Percentiles rank a stretch among this genome's conserved stretches.
These are phyloP conservation scores for Astreopora myriophthalma DNA, from an alignment of 64 coral and sea anemone genomes.

Conservation along the genomic window DNA sequence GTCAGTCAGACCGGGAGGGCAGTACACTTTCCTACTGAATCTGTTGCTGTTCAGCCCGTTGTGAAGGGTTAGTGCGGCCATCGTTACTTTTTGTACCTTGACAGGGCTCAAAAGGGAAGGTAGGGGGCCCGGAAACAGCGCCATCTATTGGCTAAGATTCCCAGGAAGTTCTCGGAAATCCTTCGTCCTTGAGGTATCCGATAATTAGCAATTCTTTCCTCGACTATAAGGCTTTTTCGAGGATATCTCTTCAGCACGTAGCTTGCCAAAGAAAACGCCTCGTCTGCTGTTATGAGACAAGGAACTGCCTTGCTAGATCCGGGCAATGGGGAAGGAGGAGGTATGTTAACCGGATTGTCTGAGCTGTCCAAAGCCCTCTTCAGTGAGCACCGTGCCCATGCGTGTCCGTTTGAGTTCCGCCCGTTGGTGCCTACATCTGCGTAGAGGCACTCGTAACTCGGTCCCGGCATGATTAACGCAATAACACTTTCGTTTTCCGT, in stretches of 20 bases:
- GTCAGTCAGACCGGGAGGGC: conserved; percentile 11
- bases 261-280: conserved; percentile 17
- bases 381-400: conserved; percentile 47
- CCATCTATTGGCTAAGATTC: conserved; percentile 23
- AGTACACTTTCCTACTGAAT: conserved; percentile 9
- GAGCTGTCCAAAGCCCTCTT: neutral
- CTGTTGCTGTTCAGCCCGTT: conserved; percentile 3
- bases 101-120: conserved; percentile 30
- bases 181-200: conserved; percentile 1
- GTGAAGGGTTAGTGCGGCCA: conserved; percentile 58
- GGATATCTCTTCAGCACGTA: conserved; percentile 39
- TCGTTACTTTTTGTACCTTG: conserved; percentile 37
- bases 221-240: conserved; percentile 26
- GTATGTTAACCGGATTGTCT: conserved; percentile 45
- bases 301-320: neutral
- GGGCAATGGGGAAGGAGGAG: conserved; percentile 44
- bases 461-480: conserved; percentile 40
- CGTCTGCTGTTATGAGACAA: neutral
- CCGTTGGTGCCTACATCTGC: conserved; percentile 51
- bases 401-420: conserved; percentile 31
- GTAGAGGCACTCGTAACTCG: conserved; percentile 40
- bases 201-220: conserved; percentile 44
- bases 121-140: conserved; percentile 27
- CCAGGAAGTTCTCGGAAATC: conserved; percentile 40
- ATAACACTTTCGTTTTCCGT: conserved; percentile 50